A percentile compares a stretch with the other conserved stretches of the same genome.
Evolutionary conservation across 2,888 invertebrate genomes (phyloP).

Genomic region (Rhagophthalmus giganteus): DNA sequence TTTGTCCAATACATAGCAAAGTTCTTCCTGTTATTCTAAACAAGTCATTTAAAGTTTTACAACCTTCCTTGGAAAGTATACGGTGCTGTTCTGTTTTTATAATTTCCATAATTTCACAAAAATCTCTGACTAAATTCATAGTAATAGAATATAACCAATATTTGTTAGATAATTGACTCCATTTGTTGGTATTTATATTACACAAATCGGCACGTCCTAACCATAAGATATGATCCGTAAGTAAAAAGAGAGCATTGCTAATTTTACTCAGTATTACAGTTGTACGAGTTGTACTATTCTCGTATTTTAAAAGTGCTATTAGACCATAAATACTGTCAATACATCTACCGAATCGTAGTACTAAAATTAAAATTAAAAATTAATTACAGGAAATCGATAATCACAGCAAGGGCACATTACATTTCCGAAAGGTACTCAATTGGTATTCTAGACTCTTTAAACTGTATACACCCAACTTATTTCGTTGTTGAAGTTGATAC

Average conservation of each 20-base stretch:
- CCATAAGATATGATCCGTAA: conserved; percentile 88
- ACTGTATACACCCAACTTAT: conserved; percentile 69
- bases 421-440: conserved; percentile 82
- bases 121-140: conserved; percentile 77
- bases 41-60: conserved; percentile 39
- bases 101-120: conserved; percentile 78
- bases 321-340: conserved; percentile 79
- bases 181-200: conserved; percentile 72
- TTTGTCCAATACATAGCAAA: conserved; percentile 47
- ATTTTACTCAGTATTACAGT: conserved; percentile 79
- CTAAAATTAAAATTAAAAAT: conserved; percentile 59
- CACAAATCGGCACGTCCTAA: conserved; percentile 72
- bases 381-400: background rate
- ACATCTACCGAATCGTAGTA: conserved; percentile 83
- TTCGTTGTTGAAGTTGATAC: conserved; percentile 71
- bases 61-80: conserved; percentile 38
- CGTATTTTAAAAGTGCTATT: conserved; percentile 70
- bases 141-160: conserved; percentile 85
- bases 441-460: conserved; percentile 81
- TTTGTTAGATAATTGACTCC: conserved; percentile 73
- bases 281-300: conserved; percentile 69
- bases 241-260: conserved; percentile 74
- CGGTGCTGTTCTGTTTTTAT: conserved; percentile 57
- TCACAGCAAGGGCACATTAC: conserved; percentile 63
- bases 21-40: conserved; percentile 34